phyloP scores from a whole-genome alignment of 2,797 vertebrate genomes.

The Phoeniculus purpureus region DNA sequence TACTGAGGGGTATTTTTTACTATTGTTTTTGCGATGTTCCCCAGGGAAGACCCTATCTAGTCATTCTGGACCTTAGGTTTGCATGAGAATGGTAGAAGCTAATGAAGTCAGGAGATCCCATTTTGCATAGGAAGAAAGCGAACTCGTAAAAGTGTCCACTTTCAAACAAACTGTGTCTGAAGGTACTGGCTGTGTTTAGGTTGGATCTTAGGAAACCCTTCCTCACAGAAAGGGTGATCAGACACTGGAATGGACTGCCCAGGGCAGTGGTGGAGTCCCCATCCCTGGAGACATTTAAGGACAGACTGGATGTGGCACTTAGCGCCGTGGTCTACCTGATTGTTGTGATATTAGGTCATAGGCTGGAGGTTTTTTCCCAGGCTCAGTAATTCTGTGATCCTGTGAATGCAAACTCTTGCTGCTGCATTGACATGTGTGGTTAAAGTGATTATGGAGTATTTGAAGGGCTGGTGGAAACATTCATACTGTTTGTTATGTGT shows the following conservation, averaged over 20 bases:
- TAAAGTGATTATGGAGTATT: neutral
- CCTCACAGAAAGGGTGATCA: too few relatives aligned
- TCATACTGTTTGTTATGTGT: neutral
- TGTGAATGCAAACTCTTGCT: neutral
- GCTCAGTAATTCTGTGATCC: too few relatives aligned
- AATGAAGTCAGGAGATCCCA: neutral
- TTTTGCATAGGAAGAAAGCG: neutral
- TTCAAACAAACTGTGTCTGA: neutral
- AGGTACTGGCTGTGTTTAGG: neutral
- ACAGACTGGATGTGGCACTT: too few relatives aligned
- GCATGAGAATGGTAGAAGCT: neutral
- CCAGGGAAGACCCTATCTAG: neutral
- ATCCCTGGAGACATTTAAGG: too few relatives aligned
- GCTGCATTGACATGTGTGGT: neutral
- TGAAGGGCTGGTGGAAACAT: neutral
- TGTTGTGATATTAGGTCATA: too few relatives aligned
- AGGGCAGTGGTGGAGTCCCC: too few relatives aligned
- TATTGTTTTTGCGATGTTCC: neutral
- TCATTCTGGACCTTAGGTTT: neutral
- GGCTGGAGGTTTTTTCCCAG: too few relatives aligned
- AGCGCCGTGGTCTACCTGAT: too few relatives aligned
- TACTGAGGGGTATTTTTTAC: neutral
- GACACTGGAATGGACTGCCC: too few relatives aligned
- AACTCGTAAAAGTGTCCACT: neutral
- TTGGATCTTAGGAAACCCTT: too few relatives aligned